Percentiles rank a stretch among this genome's conserved stretches.
Conservation (phyloP, 1,140 invertebrate genomes). For the Pseudomyrmex flavicornis region DNA sequence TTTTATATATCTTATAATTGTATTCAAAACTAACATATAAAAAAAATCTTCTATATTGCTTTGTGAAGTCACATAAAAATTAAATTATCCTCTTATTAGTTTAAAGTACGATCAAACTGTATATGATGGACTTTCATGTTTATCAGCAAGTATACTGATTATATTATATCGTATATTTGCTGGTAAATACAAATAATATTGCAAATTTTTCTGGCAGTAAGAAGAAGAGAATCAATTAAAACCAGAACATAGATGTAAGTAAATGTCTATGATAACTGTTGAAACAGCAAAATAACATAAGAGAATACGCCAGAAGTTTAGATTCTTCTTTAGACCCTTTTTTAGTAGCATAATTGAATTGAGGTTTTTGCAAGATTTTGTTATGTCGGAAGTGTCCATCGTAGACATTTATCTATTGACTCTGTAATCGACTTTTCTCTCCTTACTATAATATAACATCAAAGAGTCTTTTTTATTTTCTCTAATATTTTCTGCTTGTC, state of each 20-base stretch:
- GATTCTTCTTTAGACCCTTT: background rate
- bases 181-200: constrained; percentile 1
- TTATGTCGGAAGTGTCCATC: background rate
- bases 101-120: background rate
- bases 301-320: too few relatives aligned
- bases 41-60: too few relatives aligned
- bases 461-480: background rate
- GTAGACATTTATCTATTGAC: background rate
- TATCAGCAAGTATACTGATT: too few relatives aligned
- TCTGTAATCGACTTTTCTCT: background rate
- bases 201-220: background rate
- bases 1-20: constrained; percentile 9
- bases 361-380: background rate
- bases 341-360: background rate
- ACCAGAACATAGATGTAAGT: background rate
- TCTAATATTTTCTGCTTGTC: background rate
- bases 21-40: too few relatives aligned
- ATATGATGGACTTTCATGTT: background rate
- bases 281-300: background rate
- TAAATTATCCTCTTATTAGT: constrained; percentile 16
- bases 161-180: background rate
- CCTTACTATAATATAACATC: background rate
- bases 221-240: constrained; percentile 3
- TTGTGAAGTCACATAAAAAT: background rate
- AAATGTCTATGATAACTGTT: constrained; percentile 13